These are phyloP conservation scores for Mylabris sibirica DNA, from an alignment of 2,888 invertebrate genomes.

Conservation along the genomic window DNA sequence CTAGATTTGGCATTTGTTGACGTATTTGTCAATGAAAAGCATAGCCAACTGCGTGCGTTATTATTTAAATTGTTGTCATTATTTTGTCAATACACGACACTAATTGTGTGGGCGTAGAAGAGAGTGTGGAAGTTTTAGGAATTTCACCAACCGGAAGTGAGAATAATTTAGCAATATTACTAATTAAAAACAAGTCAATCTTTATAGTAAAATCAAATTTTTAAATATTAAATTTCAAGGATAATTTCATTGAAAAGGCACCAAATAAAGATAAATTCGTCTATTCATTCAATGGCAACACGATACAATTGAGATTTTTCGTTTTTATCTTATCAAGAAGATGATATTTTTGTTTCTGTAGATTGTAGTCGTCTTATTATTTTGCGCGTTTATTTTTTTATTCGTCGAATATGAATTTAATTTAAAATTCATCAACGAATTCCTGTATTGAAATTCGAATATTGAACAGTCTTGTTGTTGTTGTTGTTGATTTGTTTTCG, in stretches of 20 bases:
- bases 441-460: not conserved
- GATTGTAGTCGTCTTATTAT: not conserved
- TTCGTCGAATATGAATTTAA: not conserved
- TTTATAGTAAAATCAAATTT: not conserved
- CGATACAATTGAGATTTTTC: not conserved
- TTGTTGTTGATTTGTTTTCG: constrained; percentile 1
- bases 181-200: not conserved
- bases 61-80: constrained; percentile 2
- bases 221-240: not conserved
- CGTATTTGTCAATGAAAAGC: no score
- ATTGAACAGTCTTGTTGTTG: not conserved
- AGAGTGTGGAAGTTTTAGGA: not conserved
- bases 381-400: not conserved
- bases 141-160: constrained; percentile 5
- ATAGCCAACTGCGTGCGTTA: no score
- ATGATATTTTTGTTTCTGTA: not conserved
- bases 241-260: not conserved
- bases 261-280: not conserved
- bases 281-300: not conserved
- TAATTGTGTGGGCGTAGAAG: not conserved
- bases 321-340: not conserved
- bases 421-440: not conserved
- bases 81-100: not conserved
- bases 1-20: no score
- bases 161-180: constrained; percentile 3